Base-by-base conservation (phyloP, 2,113 vertebrate genomes). In the Nothocercus julius region DNA sequence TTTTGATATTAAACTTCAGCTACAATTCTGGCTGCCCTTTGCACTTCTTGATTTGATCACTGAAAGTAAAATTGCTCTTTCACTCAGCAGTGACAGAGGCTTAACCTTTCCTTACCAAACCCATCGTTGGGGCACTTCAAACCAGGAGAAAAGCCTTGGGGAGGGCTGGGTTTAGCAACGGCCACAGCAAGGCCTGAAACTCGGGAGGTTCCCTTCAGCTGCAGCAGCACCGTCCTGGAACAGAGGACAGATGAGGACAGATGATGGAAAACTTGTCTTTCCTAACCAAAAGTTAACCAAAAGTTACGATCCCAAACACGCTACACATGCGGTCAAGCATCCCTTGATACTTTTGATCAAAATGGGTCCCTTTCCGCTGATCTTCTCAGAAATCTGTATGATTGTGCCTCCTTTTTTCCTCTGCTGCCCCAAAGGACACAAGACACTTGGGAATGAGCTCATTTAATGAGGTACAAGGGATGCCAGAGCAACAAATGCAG, bases 161-260 rank as follows among this genome's bases (percentile, higher is more conserved):
- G 2, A 2, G 98, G 98, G 34, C 85, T 97, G 1, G 98, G 90
- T 54, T 96, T 98, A 38, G 98, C 95, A 16, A 97, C 14, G 24
- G 98, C 95, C 67, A 99, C 99, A 0, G 98, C 99, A 8, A 99
- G 98, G 17, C 99, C 99, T 0, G 99, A 98, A 54, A 99, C 97
- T 25, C 99, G 95, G 5, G 87, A 95, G 36, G 94, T 97, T 68
- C 84, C 98, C 95, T 99, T 99, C 94, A 99, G 95, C 92, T 97
- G 98, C 97, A 98, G 96, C 98, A 99, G 98, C 51, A 98, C 28
- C 11, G 89, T 82, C 91, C 99, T 99, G 89, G 11, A 45, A 72
- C 9, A 77, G 82, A 53, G 6, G 18, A 64, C 87, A 30, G 3
- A 7, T 0, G 9, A 7, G 34, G 6, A 64, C 87, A 30, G 3